Evolutionary conservation across 2,888 invertebrate species (phyloP).

Genomic region (Eristalis tenax): DNA sequence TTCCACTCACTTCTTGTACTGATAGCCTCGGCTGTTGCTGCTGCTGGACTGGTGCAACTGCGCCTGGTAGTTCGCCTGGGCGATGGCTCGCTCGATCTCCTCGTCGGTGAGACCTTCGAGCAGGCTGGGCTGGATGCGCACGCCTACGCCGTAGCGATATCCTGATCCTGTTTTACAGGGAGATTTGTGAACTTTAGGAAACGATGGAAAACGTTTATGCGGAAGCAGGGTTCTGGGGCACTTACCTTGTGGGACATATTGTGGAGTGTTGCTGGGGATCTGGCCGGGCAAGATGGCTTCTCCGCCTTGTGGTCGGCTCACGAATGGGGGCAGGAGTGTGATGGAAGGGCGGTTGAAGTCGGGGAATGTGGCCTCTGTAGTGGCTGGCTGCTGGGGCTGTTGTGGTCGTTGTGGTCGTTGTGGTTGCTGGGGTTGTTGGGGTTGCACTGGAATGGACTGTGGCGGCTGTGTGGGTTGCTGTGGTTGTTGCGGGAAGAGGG

Average conservation of each 20-base stretch:
- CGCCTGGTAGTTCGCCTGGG: constrained; percentile 59
- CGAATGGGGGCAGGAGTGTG: constrained; percentile 77
- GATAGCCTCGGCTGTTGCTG: constrained; percentile 54
- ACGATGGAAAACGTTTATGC: neutral
- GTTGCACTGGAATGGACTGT: constrained; percentile 76
- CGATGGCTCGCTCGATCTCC: constrained; percentile 60
- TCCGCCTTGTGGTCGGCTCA: constrained; percentile 51
- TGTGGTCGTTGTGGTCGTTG: constrained; percentile 74
- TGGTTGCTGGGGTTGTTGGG: constrained; percentile 74
- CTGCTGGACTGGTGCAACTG: constrained; percentile 45
- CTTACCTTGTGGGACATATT: constrained; percentile 42
- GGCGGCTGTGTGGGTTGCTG: constrained; percentile 68
- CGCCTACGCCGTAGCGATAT: constrained; percentile 58
- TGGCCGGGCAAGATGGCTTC: constrained; percentile 50
- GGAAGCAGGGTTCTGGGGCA: neutral
- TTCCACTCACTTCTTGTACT: constrained; percentile 30
- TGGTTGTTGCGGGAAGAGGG: constrained; percentile 78
- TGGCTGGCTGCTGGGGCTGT: constrained; percentile 72
- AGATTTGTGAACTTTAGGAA: constrained; percentile 36
- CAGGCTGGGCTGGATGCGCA: constrained; percentile 53
- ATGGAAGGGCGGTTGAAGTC: constrained; percentile 75
- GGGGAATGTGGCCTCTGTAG: constrained; percentile 65
- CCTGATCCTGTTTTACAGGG: constrained; percentile 59
- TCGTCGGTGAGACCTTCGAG: constrained; percentile 66
- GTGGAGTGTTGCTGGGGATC: constrained; percentile 49